Evolutionary conservation across 2,888 invertebrate genomes (phyloP), one percentile per base, ranked within the genome.

Genomic region (Agapostemon virescens): DNA sequence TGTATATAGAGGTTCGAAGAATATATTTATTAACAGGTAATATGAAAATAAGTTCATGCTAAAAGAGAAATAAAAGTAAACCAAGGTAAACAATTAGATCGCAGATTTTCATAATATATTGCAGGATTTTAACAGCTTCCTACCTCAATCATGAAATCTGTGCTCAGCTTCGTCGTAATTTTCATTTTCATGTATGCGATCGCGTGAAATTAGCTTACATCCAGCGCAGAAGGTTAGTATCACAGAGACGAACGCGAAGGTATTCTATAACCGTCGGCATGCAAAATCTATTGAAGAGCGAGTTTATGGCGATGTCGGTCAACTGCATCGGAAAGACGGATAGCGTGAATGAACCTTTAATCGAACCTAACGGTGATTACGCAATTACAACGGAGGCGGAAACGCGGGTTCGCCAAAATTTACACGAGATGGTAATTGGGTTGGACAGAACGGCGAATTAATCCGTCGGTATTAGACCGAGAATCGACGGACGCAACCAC

Each of bases 361-460:
- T 55, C 26, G 30, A 40, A 61, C 55, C 69, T 49, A 69, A 49
- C 58, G n/a, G 20, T 63, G 66, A 63, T 61, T 33, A 74, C 61
- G 61, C 49, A 49, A 63, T 69, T 61, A 30, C 38, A 23, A n/a
- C 33, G 42, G 20, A 42, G 42, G 64, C 30, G n/a, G 76, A 26
- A 61, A 68, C 9, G 23, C 15, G 58, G 52, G 76, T 64, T 52
- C 66, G 20, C 30, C 42, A 66, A 84, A 79, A 77, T 77, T 69
- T 79, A 36, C 45, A 30, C 69, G 45, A 23, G 23, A 58, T 52
- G 38, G 49, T 71, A 76, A 82, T 76, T 66, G 64, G 63, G 58
- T 67, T n/a, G 67, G 74, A 79, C 52, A 40, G 79, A 83, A 80
- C 82, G 68, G 33, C 38, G 66, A 81, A 77, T 83, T 82, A 74